Base-by-base conservation (phyloP, 2,113 vertebrate genomes). In the Petrocephalus zakoni region DNA sequence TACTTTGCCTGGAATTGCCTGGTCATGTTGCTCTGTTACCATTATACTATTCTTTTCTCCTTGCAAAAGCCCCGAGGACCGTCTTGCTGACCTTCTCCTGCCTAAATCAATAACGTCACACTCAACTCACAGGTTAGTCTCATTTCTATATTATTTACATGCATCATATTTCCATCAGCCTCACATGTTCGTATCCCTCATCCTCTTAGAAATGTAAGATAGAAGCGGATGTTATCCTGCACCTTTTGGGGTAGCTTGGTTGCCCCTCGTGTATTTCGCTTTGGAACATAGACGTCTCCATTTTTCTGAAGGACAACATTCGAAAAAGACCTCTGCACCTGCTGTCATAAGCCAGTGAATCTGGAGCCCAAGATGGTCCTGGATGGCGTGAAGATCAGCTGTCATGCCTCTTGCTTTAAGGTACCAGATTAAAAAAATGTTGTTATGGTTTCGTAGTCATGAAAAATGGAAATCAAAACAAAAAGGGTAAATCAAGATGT, bases 361-460 rank as follows among this genome's bases (percentile, higher is more conserved):
- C 90, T 91, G 90, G 93, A 94, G 88, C 94, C 95, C 22, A 97
- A 95, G 92, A 97, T 97, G 95, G 96, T 97, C 92, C 92, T 97
- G 91, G 95, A 96, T 89, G 96, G 96, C 56, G 92, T 96, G 90
- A 94, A 96, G 89, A 97, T 97, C 90, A 95, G 92, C 90, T 96
- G 96, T 92, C 97, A 97, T 92, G 96, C 96, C 0, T 94, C 95
- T 85, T 97, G 97, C 92, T 97, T 97, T 93, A 97, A 96, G 96
- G 97, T 97, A 96, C 94, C 82, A 85, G 5, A 34, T 72, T 46
- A 0, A 51, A 55, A 83, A 83, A 49, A 47, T 83, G 2, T 7
- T 22, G 47, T 21, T 47, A n/a, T 46, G 46, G 34, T 82, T 21
- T 8, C 21, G 7, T 47, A 82, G 34, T 49, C 46, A 83, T 8